phyloP scores from a whole-genome alignment of 2,797 vertebrate genomes.

The Stomatorhinus walkeri region DNA sequence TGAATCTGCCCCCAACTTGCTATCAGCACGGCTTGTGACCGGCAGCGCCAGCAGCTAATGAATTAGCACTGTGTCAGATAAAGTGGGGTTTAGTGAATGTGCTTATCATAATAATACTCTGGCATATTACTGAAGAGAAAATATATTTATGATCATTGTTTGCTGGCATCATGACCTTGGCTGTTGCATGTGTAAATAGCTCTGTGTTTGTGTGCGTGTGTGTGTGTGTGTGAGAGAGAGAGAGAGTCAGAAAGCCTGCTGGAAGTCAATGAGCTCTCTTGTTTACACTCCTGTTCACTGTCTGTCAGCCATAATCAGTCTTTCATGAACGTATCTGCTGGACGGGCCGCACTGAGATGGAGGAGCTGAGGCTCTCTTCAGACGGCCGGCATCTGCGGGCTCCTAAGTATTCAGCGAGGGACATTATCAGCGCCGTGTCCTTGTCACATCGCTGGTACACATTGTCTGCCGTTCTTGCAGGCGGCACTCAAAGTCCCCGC shows the following conservation, averaged over 20 bases:
- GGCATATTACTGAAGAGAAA: not conserved
- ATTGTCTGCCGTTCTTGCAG: not conserved
- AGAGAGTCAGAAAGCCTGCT: not conserved
- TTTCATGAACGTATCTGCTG: not conserved
- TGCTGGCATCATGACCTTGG: slow-evolving; percentile 4
- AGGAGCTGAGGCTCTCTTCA: not conserved
- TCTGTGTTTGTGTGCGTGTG: not conserved
- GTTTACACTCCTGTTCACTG: not conserved
- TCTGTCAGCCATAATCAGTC: not conserved
- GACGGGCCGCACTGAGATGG: not conserved
- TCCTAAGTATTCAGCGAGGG: not conserved
- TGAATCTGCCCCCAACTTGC: not conserved
- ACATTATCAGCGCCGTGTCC: not conserved
- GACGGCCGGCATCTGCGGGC: not conserved
- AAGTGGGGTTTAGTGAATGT: not conserved
- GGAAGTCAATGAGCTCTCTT: not conserved
- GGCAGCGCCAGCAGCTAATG: not conserved
- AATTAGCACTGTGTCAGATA: not conserved
- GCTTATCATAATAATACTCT: not conserved
- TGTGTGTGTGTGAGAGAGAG: not conserved
- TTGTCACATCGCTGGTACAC: not conserved
- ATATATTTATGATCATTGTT: not conserved
- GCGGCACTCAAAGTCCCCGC: not conserved
- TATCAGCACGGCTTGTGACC: not conserved
- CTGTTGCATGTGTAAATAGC: not conserved